Evolutionary conservation across 2,797 vertebrate species (phyloP), one percentile per base, ranked within the genome.

Genomic region (Sus cebifrons): DNA sequence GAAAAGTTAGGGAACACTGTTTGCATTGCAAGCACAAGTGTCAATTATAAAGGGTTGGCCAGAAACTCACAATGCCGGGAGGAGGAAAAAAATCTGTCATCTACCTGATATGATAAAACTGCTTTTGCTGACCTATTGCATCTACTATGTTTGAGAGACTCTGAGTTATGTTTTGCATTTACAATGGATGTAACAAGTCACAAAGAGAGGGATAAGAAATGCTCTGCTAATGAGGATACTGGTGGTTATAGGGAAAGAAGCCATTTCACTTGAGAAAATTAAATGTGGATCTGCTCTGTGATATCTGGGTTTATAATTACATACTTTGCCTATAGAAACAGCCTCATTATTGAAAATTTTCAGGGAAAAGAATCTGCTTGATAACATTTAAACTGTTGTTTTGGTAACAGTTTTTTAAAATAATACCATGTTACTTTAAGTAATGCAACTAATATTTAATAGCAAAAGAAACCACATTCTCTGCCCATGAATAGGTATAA

Each of bases 321-420:
- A 79, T 13, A 5, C 2, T 74, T 64, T 90, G 13, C 56, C 78
- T 79, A 21, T 5, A 71, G 64, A 95, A 75, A 89, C 54, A 73
- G 18, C 44, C 6, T 77, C 10, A 36, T 40, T 68, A 74, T 8
- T 58, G 18, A 94, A 95, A 14, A 36, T n/a, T 89, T 73, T 64
- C 60, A 64, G 78, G 68, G 65, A 96, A 93, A 95, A 95, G 74
- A 78, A 94, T 54, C 36, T 20, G 75, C 71, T 95, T 91, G 44
- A 62, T 78, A 77, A 7, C 32, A 92, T 65, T 94, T 86, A 84
- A 86, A 81, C 56, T 73, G 6, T 56, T 85, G 40, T 78, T 94
- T 84, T 62, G 49, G 65, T 44, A 77, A 89, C 58, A 65, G 27
- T 88, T 82, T 75, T 74, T 32, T 0, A 3, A 92, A 94, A 83